Evolutionary conservation across 30 jellyfish, hydroid and myxozoan species (phyloP), one percentile per base, ranked within the genome.

Genomic region (Sanderia malayensis): DNA sequence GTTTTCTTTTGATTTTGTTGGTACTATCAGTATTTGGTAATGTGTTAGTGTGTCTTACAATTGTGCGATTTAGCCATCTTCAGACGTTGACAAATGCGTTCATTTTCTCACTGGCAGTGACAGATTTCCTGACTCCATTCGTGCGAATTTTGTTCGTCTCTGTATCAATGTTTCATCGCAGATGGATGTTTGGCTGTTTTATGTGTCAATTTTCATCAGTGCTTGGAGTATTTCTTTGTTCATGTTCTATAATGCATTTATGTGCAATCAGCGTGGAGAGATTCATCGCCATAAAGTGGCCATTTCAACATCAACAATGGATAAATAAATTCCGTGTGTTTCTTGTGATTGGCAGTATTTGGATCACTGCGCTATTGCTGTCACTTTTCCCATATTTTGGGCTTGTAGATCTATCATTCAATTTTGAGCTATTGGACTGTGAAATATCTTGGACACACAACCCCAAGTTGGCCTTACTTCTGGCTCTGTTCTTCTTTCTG

Each of bases 181-280:
- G 67, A 23, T 87, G 96, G 96, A 61, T 80, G 2, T 81, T 87
- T 58, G 96, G 96, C 64, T 87, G 96, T 66, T 27, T 78, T 41
- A 80, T 90, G 94, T 87, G 96, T 68, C 26, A 63, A 31, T 18
- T 87, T 4, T 87, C 96, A 9, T 87, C 96, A 15, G 85, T 67
- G 4, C 82, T 80, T 52, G 96, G 95, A 25, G 87, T 87, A 4
- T 80, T 87, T 22, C 84, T 87, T 1, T 80, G 96, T 52, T 49
- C 94, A 4, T 73, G 84, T 29, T 87, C 96, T 8, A 87, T 87
- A 0, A 46, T 79, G 44, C 96, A 87, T 53, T 72, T 87, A 47
- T 73, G 92, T 37, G 91, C 75, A 15, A 80, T 87, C 57, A 80
- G 96, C 67, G 29, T 80, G 19, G 96, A 87, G 53, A 70, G 96